Base-by-base conservation (phyloP, 2,888 invertebrate genomes). In the Oscheius sp. region DNA sequence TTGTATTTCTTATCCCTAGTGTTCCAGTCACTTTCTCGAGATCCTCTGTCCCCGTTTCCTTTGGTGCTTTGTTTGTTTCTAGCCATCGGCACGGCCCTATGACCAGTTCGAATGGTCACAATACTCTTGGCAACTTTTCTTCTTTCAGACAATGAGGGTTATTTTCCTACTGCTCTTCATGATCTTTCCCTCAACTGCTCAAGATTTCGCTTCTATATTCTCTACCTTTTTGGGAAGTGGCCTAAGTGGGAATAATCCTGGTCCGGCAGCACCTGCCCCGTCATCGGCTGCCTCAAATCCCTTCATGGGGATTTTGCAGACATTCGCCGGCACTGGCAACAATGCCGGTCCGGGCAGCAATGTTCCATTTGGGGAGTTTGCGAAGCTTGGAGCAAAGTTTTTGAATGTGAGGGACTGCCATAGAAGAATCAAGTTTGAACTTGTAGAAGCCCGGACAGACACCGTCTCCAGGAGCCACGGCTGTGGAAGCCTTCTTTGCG, bases 321-420 rank as follows among this genome's bases (percentile, higher is more conserved):
- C 76, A 72, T 82, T 82, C 35, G 78, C 80, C 9, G 62, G 65
- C n/a, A 77, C 74, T 7, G 82, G 80, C 42, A 79, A 76, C 59
- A 70, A 75, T 50, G 76, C 74, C n/a, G 78, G 79, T 10, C 57
- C 75, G 9, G 79, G 79, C 47, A 71, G 60, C 42, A 74, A 74
- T 53, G 50, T 72, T 37, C 71, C 77, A 7, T 74, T 79, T 57
- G 79, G 77, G n/a, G 74, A 74, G 3, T 62, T 78, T 55, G 65
- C 72, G 42, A 73, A 76, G 21, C 66, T 78, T 2, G 78, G 78
- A 5, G 63, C 71, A 33, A n/a, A 66, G 21, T 51, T 66, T 3
- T 33, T 66, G 11, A 53, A 66, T 21, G 66, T 51, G 50, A 47
- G 65, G 10, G 10, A 42, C 48, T 63, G 11, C 2, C 13, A 47